Percentiles rank a stretch among this genome's conserved stretches.
Conservation (phyloP, 2,888 invertebrate species). For the Leistus spinibarbis region DNA sequence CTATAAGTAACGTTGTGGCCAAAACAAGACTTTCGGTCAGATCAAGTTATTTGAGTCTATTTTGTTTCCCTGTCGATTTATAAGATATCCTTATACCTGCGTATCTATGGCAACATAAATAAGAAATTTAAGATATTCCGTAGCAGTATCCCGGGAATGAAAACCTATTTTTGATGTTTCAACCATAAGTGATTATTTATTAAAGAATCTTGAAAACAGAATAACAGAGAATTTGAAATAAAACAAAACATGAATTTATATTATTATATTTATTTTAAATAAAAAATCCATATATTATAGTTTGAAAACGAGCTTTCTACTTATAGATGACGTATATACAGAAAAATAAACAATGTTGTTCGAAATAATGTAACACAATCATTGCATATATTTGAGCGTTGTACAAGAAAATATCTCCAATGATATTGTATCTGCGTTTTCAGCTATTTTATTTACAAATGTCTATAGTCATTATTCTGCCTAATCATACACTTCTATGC, state of each 20-base stretch:
- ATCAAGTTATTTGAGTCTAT: no score
- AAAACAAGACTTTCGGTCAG: no score
- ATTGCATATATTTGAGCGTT: conserved; percentile 38
- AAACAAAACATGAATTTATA: background rate
- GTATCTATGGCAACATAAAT: no score
- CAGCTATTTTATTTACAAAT: conserved; percentile 23
- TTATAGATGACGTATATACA: conserved; percentile 32
- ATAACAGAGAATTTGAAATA: no score
- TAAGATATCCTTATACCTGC: no score
- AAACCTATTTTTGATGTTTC: no score
- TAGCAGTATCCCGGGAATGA: no score
- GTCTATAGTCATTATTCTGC: background rate
- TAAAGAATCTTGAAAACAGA: no score
- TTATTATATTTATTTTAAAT: conserved; percentile 13
- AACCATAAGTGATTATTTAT: no score
- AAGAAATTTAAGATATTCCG: no score
- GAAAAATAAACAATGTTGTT: conserved; percentile 17
- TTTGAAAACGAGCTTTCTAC: conserved; percentile 21
- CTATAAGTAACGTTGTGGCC: no score
- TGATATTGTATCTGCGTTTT: conserved; percentile 5
- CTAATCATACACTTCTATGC: background rate
- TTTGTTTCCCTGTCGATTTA: no score
- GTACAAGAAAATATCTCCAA: conserved; percentile 22
- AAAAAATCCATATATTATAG: conserved; percentile 23
- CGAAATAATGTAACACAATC: conserved; percentile 32